Evolutionary conservation across 2,113 vertebrate species (phyloP).

Genomic region (Urocynchramus pylzowi): DNA sequence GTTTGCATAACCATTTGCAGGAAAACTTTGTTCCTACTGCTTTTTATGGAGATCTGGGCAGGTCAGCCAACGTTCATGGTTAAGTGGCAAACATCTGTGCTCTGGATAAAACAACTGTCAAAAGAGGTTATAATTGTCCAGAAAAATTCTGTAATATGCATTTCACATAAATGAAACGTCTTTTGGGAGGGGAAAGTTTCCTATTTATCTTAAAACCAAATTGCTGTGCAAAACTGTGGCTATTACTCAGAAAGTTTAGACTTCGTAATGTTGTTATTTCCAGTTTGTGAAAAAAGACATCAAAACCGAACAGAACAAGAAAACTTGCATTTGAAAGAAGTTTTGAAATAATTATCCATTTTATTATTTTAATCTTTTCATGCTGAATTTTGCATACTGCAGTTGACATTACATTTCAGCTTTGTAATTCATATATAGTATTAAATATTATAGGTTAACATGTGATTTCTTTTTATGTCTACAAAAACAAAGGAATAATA

Average conservation of each 20-base stretch:
- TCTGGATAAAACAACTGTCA: constrained; percentile 1
- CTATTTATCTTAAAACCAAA: not conserved
- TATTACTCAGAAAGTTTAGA: not conserved
- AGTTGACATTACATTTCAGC: not conserved
- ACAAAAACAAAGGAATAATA: not conserved
- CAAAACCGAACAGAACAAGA: not conserved
- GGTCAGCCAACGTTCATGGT: constrained; percentile 17
- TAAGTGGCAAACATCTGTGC: constrained; percentile 51
- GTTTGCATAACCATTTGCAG: not conserved
- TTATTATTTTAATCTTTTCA: not conserved
- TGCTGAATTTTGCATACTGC: not conserved
- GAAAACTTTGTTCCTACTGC: not conserved
- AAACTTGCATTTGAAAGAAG: not conserved
- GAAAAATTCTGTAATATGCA: not conserved
- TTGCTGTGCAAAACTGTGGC: not conserved
- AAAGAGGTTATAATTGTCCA: not conserved
- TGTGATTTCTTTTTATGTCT: not conserved
- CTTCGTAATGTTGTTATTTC: not conserved
- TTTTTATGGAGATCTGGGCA: not conserved
- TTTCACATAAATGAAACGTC: not conserved
- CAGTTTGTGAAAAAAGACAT: not conserved
- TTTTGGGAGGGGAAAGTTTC: not conserved
- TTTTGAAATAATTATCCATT: not conserved
- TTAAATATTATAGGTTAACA: not conserved
- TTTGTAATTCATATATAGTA: not conserved